A percentile compares a stretch with the other conserved stretches of the same genome.
Conservation (phyloP, 2,888 invertebrate genomes). For the Netelia fuscicornis region DNA sequence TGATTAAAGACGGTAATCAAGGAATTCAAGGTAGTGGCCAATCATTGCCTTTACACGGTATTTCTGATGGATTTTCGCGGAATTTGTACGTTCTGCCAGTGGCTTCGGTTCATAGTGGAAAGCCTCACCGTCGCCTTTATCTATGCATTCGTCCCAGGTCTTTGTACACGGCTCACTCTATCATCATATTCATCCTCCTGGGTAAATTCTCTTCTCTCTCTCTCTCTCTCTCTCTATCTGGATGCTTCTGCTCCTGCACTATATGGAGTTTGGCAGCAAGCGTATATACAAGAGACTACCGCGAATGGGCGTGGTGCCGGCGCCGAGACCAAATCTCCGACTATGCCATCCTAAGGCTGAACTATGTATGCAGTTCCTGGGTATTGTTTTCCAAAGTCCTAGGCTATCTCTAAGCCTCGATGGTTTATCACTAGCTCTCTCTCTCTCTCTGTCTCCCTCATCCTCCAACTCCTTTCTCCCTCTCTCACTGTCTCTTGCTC, state of each 20-base stretch:
- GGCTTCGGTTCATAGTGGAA: not conserved
- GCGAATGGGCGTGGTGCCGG: slow-evolving; percentile 65
- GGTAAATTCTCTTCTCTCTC: slow-evolving; percentile 30
- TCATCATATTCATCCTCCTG: slow-evolving; percentile 48
- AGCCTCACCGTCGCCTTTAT: not conserved
- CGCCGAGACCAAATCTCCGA: slow-evolving; percentile 59
- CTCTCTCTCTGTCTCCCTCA: slow-evolving; percentile 42
- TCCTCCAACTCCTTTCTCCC: slow-evolving; percentile 31
- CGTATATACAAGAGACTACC: slow-evolving; percentile 60
- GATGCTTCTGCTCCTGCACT: slow-evolving; percentile 6
- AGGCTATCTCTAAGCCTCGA: slow-evolving; percentile 38
- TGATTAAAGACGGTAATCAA: not conserved
- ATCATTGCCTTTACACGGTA: not conserved
- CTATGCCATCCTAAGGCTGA: slow-evolving; percentile 26
- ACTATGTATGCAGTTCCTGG: slow-evolving; percentile 23
- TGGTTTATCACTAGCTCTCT: slow-evolving; percentile 32
- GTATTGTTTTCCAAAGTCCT: slow-evolving; percentile 64
- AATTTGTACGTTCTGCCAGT: not conserved
- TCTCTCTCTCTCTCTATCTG: slow-evolving; percentile 23
- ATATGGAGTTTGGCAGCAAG: slow-evolving; percentile 44
- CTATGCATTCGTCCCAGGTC: not conserved
- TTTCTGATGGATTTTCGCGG: not conserved
- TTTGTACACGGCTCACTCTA: slow-evolving; percentile 49
- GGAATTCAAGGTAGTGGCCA: slow-evolving; percentile 19
- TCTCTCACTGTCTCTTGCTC: slow-evolving; percentile 51